Evolutionary conservation across 1,140 invertebrate species (phyloP), one percentile per base, ranked within the genome.

Genomic region (Mesaphorura yosii): DNA sequence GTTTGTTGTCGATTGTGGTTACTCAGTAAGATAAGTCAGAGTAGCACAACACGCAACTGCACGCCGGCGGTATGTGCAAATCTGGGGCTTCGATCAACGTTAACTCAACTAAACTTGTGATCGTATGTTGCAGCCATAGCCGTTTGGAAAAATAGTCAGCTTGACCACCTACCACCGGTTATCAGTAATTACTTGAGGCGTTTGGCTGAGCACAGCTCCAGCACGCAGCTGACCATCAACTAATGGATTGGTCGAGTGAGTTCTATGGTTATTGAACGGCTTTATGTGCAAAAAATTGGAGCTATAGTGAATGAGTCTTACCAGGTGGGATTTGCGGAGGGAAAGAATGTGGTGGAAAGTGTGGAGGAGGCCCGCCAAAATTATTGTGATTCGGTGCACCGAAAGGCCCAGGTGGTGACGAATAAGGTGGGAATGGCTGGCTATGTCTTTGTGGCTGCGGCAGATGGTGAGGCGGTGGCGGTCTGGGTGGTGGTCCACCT

Each of bases 401-500:
- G 20, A 57, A 54, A 45, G 57, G 56, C 40, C 56, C 58, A 28
- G 60, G 60, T 22, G 51, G 51, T 15, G 42, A 37, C 3, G 56
- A 44, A 34, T 62, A 62, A 5, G 60, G 56, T 23, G 60, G 50
- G 42, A 58, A 62, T 26, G 56, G 55, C 14, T 58, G 53, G 46
- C 59, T 62, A 45, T 47, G 41, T 47, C 52, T 55, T n/a, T 41
- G 42, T 28, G 52, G 55, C 29, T 55, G 52, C n/a, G 53, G 48
- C 23, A 53, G 57, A 53, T 53, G 27, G 14, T 56, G 81, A 38
- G 76, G 76, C 4, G 75, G 73, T 0, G 55, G 48, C 20, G 53
- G 60, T 57, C 57, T 37, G 15, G 60, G 81, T 38, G 76, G 76
- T 5, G 75, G 73, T 0, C 77, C 78, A 27, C 78, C 73, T 1